phyloP scores from a whole-genome alignment of 2,113 vertebrate genomes.

The Phrynosoma blainvillii region DNA sequence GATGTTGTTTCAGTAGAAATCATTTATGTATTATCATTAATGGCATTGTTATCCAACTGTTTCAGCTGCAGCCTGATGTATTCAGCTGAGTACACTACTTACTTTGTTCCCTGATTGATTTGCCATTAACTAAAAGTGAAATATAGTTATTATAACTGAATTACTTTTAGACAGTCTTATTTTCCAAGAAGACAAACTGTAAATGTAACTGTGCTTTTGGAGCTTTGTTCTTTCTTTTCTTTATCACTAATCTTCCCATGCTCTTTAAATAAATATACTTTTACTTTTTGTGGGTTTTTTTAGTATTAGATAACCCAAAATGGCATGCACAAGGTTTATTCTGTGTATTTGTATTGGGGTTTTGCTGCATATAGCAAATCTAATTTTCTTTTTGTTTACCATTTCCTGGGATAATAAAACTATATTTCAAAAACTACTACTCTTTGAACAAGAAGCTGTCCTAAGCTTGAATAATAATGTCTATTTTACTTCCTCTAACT shows the following conservation, averaged over 20 bases:
- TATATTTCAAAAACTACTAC: background rate
- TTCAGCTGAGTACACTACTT: slow-evolving; percentile 25
- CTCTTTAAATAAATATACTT: slow-evolving; percentile 35
- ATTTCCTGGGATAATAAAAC: slow-evolving; percentile 17
- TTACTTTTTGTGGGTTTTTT: slow-evolving; percentile 48
- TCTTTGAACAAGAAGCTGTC: slow-evolving; percentile 53
- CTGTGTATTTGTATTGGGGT: slow-evolving; percentile 8
- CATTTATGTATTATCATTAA: background rate
- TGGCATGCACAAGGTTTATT: background rate
- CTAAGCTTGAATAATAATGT: slow-evolving; percentile 41
- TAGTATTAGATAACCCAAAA: no score
- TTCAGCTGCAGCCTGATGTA: background rate
- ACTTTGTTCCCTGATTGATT: slow-evolving; percentile 44
- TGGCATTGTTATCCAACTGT: background rate
- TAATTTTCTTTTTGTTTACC: slow-evolving; percentile 7
- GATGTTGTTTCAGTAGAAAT: background rate
- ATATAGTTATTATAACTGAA: slow-evolving; percentile 30
- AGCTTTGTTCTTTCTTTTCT: slow-evolving; percentile 17
- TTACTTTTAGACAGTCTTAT: slow-evolving; percentile 39
- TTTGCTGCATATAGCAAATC: slow-evolving; percentile 14
- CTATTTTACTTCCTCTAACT: slow-evolving; percentile 24
- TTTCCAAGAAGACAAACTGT: slow-evolving; percentile 47
- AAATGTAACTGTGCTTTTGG: slow-evolving; percentile 52
- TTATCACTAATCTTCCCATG: slow-evolving; percentile 19
- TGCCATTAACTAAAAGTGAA: slow-evolving; percentile 51